phyloP scores from a whole-genome alignment of 2,888 invertebrate species.

The Coelogynopora nodosa region DNA sequence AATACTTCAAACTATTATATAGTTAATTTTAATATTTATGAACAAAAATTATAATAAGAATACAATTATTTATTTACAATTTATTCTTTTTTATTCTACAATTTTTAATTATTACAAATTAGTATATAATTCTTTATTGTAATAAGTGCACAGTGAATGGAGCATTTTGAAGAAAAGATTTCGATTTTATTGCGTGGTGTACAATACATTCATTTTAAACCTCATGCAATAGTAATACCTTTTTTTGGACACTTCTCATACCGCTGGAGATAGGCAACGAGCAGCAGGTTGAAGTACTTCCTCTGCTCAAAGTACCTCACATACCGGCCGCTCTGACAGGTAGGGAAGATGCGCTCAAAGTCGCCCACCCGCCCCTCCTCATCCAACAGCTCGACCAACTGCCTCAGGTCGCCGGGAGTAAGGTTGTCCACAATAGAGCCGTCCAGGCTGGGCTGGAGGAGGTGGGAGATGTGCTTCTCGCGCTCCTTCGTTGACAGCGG shows the following conservation, averaged over 20 bases:
- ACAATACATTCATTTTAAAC: too few species aligned
- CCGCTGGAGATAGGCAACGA: constrained; percentile 56
- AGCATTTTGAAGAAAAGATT: too few species aligned
- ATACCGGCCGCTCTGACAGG: constrained; percentile 72
- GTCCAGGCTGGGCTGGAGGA: constrained; percentile 55
- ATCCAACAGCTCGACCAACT: constrained; percentile 80
- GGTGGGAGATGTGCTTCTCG: not conserved
- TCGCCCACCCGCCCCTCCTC: constrained; percentile 73
- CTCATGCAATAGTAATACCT: too few species aligned
- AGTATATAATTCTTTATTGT: too few species aligned
- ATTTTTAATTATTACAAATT: too few species aligned
- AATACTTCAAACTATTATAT: too few species aligned
- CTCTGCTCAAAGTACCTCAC: constrained; percentile 73
- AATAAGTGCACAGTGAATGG: too few species aligned
- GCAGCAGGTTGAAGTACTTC: constrained; percentile 83
- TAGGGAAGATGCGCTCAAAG: constrained; percentile 82
- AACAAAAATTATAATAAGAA: too few species aligned
- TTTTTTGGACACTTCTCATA: not conserved
- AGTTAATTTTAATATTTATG: too few species aligned
- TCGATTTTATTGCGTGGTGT: too few species aligned
- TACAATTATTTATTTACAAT: too few species aligned
- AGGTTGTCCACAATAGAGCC: constrained; percentile 69
- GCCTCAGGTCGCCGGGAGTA: constrained; percentile 83
- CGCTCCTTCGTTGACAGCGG: not conserved
- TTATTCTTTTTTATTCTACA: too few species aligned